Evolutionary conservation across 2,113 vertebrate species (phyloP).

Genomic region (Oreochromis tanganicae): DNA sequence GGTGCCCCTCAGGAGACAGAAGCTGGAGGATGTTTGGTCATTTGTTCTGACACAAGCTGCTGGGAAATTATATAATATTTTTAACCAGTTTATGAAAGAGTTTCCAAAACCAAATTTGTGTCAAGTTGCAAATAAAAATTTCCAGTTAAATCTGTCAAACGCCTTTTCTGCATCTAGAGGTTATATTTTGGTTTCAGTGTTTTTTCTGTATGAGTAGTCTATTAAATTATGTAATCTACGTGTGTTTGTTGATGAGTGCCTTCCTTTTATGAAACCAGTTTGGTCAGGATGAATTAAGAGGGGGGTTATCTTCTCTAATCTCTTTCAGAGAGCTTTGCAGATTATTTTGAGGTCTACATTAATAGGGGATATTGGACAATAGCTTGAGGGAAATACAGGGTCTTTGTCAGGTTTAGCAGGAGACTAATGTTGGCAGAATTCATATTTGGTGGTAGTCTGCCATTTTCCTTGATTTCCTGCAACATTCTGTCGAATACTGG

Average conservation of each 20-base stretch:
- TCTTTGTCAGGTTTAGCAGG: background rate
- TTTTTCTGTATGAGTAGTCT: background rate
- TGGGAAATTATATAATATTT: too few relatives aligned
- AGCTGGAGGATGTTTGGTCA: too few relatives aligned
- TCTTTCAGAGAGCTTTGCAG: background rate
- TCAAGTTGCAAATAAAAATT: too few relatives aligned
- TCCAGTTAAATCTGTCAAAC: too few relatives aligned
- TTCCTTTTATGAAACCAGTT: background rate
- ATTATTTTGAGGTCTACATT: rapidly evolving
- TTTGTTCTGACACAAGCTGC: too few relatives aligned
- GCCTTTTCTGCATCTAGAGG: background rate
- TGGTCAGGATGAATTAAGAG: background rate
- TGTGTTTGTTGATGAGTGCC: background rate
- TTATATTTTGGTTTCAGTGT: background rate
- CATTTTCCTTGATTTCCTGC: background rate
- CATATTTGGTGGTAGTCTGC: background rate
- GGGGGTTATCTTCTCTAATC: rapidly evolving
- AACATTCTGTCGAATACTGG: background rate
- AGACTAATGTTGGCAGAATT: background rate
- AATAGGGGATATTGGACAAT: rapidly evolving
- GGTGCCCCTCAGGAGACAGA: too few relatives aligned
- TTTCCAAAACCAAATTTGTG: too few relatives aligned
- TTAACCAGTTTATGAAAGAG: too few relatives aligned
- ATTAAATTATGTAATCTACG: rapidly evolving
- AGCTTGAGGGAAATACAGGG: background rate